Evolutionary conservation across 2,797 vertebrate species (phyloP).

Genomic region (Menidia menidia): DNA sequence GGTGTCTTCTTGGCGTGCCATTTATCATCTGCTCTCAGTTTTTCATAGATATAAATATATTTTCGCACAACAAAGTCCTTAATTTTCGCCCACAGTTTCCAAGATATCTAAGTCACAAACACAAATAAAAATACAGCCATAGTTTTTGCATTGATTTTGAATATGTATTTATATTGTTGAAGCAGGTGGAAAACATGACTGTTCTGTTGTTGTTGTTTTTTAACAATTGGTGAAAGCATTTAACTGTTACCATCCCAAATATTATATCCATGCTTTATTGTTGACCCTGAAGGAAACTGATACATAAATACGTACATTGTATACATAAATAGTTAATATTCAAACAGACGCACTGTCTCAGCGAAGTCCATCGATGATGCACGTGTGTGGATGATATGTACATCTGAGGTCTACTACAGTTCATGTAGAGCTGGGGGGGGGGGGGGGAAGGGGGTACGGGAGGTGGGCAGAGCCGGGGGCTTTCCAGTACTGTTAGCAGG

Average conservation of each 20-base stretch:
- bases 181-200: slow-evolving; percentile 35
- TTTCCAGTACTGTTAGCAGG: slow-evolving; percentile 82
- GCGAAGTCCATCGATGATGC: slow-evolving; percentile 80
- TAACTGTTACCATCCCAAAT: slow-evolving; percentile 65
- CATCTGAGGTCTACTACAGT: slow-evolving; percentile 83
- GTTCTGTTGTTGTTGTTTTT: slow-evolving; percentile 1
- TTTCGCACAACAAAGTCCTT: neutral
- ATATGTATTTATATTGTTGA: slow-evolving; percentile 43
- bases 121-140: slow-evolving; percentile 20
- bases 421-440: slow-evolving; percentile 71
- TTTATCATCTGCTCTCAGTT: slow-evolving; percentile 4
- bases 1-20: neutral
- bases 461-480: slow-evolving; percentile 13
- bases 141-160: slow-evolving; percentile 37
- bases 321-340: slow-evolving; percentile 78
- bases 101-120: neutral
- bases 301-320: slow-evolving; percentile 78
- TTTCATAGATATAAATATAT: slow-evolving; percentile 12
- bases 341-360: slow-evolving; percentile 79
- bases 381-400: slow-evolving; percentile 75
- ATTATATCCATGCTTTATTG: slow-evolving; percentile 85
- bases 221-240: slow-evolving; percentile 46
- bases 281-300: slow-evolving; percentile 71
- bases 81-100: slow-evolving; percentile 5
- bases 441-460: slow-evolving; percentile 15